A percentile compares a stretch with the other conserved stretches of the same genome.
phyloP scores from a whole-genome alignment of 35 echinoderm and acorn worm genomes.

The Ophiothrix spiculata region DNA sequence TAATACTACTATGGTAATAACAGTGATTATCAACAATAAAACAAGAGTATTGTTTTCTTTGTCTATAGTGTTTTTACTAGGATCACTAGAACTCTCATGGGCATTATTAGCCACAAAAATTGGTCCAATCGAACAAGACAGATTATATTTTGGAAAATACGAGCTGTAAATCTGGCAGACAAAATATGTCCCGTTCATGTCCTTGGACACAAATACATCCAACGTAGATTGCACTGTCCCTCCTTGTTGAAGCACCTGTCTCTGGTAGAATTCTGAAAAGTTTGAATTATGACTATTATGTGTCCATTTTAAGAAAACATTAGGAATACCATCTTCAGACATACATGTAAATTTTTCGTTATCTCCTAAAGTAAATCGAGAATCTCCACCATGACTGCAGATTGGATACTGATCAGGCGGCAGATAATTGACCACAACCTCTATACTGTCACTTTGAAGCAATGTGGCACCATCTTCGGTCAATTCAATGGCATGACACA shows the following conservation, averaged over 20 bases:
- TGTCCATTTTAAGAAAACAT: not conserved
- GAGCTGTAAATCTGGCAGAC: not conserved
- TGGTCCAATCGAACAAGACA: not conserved
- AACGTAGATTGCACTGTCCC: not conserved
- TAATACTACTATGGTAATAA: not conserved
- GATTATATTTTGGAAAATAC: not conserved
- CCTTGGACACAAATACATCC: not conserved
- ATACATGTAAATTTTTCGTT: not conserved
- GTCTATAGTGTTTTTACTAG: not conserved
- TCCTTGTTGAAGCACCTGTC: not conserved
- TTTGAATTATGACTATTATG: not conserved
- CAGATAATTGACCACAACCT: not conserved
- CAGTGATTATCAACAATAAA: not conserved
- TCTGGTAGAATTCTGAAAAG: not conserved
- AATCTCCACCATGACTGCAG: not conserved
- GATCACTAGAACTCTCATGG: not conserved
- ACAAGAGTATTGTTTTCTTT: not conserved
- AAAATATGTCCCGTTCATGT: not conserved
- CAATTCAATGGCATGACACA: not conserved
- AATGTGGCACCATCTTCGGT: not conserved
- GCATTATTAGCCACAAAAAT: not conserved
- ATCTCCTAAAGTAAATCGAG: not conserved
- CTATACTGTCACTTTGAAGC: not conserved
- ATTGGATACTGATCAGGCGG: not conserved
- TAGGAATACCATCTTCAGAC: not conserved